Evolutionary conservation across 2,888 invertebrate species (phyloP), one percentile per base, ranked within the genome.

Genomic region (Drepanosiphum platanoidis): DNA sequence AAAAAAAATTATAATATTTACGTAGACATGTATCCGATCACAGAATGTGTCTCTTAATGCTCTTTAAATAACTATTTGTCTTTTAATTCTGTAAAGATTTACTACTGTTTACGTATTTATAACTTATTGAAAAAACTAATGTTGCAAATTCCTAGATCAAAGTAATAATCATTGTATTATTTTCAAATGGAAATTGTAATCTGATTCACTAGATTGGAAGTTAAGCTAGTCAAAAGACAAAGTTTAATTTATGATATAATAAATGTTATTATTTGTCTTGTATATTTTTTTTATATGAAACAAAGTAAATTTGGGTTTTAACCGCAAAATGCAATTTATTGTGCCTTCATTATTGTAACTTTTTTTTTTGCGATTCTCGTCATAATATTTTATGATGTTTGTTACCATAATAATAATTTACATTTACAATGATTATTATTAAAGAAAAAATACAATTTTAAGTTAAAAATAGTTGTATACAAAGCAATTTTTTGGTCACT

Each of bases 211-310:
- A 81, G 3, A 71, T 71, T 58, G 70, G 27, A 70, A 36, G 27
- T 58, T 84, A 58, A 84, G 36, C 84, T 84, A 84, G 75, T 84
- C 84, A 77, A 39, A 61, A 84, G 52, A 68, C 75, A 68, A 39
- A 77, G 75, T 84, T 84, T 77, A 84, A 84, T 84, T 77, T 77
- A 84, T 75, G 39, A 84, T 75, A 30, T 42, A 74, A 64, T 74
- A 74, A 75, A 83, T 70, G 39, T 84, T 84, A 83, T 83, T 71
- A 84, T 75, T 84, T 84, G 64, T 75, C 83, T 75, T 84, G 66
- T 83, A 36, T 68, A 18, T 77, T 39, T 75, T 66, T 84, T 75
- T 84, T 77, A 75, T 74, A 61, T 74, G 18, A 66, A 70, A 36
- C 36, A 72, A 61, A 71, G n/a, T 61, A 32, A 72, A 82, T 22